Evolutionary conservation across 2,113 vertebrate species (phyloP), one percentile per base, ranked within the genome.

Genomic region (Centrocercus urophasianus): DNA sequence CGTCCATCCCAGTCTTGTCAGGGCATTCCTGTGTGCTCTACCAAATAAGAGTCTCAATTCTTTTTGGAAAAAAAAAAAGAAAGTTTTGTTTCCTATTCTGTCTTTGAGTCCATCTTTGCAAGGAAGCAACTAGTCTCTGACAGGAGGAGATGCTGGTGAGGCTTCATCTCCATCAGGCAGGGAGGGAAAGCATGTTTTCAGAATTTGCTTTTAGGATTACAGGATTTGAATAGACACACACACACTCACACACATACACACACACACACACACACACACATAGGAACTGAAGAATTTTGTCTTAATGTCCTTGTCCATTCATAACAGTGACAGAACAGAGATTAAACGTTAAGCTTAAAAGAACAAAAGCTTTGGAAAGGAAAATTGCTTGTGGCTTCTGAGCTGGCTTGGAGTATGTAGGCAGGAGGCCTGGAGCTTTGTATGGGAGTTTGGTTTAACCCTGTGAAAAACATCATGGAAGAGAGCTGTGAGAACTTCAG

Each of bases 1-100:
- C 15, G 14, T 34, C 14, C 8, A 11, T 20, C 24, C 30, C 4
- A 3, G 2, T 45, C 30, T 34, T 1, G 0, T 52, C 22, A 40
- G 48, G 34, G 86, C 36, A 25, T 59, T 71, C 6, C 22, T n/a
- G 30, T n/a, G 43, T 36, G n/a, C 15, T 54, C 13, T 67, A 74
- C 56, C 48, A 43, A 36, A 11, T 48, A 18, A 38, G 18, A 42
- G 15, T 43, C 59, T 20, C 34, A 24, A 24, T 7, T 43, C 54
- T 57, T 57, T 32, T 56, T 10, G 8, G 15, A 47, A 54, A 56
- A 56, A 32, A 57, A 57, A 19, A 57, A 32, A 32, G 18, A 10
- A 38, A 43, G 32, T 82, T 43, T 40, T 78, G 22, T 30, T 87
- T 32, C 40, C 13, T 80, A 22, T 11, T 85, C 67, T 59, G n/a